A percentile compares a stretch with the other conserved stretches of the same genome.
Conservation (phyloP, 2,888 invertebrate species). For the Conomelus anceps region DNA sequence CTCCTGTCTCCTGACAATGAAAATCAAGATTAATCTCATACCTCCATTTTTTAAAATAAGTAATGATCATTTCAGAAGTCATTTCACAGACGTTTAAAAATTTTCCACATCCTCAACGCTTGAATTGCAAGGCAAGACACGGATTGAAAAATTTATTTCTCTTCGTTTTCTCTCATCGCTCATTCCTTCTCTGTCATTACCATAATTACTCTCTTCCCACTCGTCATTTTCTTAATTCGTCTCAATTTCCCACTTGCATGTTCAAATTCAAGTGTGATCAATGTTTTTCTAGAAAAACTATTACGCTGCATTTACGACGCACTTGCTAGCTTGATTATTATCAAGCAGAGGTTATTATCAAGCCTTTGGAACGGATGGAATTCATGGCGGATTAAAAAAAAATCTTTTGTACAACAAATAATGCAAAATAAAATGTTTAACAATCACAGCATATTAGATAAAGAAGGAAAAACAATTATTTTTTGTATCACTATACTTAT, state of each 20-base stretch:
- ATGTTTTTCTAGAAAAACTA: not conserved
- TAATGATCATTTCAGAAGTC: not conserved
- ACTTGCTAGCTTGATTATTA: not conserved
- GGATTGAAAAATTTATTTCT: not conserved
- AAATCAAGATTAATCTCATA: not conserved
- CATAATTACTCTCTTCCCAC: not conserved
- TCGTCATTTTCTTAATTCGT: not conserved
- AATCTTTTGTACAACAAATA: too few relatives aligned
- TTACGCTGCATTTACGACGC: not conserved
- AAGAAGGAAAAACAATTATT: too few relatives aligned
- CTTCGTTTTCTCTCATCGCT: not conserved
- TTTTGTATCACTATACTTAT: too few relatives aligned
- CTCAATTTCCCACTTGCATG: not conserved
- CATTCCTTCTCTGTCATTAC: not conserved
- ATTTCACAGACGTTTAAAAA: not conserved
- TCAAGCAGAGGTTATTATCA: not conserved
- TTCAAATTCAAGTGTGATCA: not conserved
- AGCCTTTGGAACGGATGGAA: too few relatives aligned
- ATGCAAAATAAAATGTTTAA: too few relatives aligned
- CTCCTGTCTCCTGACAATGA: not conserved
- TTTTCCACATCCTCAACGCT: not conserved
- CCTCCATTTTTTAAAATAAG: not conserved
- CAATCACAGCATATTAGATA: too few relatives aligned
- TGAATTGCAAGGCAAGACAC: not conserved
- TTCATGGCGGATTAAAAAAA: too few relatives aligned